Evolutionary conservation across 1,140 invertebrate species (phyloP).

Genomic region (Brachionus calyciflorus): DNA sequence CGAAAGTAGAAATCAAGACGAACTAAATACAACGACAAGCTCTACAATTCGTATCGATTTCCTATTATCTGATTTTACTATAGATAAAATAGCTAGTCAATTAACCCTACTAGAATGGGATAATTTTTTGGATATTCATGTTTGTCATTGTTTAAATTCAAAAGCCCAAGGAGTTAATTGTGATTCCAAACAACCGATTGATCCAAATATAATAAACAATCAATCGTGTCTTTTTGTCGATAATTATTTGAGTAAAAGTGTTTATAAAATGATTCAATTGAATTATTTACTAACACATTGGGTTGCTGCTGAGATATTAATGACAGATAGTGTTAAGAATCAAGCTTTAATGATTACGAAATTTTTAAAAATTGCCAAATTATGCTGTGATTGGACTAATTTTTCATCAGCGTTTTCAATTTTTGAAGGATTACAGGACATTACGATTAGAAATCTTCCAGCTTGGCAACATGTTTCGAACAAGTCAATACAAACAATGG

Average conservation of each 20-base stretch:
- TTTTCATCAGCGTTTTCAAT: conserved; percentile 42
- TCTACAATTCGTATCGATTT: neutral
- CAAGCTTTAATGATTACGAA: conserved; percentile 21
- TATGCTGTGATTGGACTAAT: conserved; percentile 9
- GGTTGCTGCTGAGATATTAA: conserved; percentile 33
- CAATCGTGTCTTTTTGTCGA: conserved; percentile 26
- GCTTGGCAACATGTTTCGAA: conserved; percentile 26
- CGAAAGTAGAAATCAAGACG: neutral
- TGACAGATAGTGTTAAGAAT: conserved; percentile 6
- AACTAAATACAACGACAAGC: neutral
- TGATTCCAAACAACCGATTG: conserved; percentile 36
- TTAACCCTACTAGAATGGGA: conserved; percentile 43
- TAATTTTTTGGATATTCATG: conserved; percentile 46
- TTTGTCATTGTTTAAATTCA: conserved; percentile 38
- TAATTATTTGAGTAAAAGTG: conserved; percentile 40
- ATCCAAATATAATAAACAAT: conserved; percentile 27
- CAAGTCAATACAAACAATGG: neutral
- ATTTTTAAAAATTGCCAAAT: conserved; percentile 39
- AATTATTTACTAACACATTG: conserved; percentile 44
- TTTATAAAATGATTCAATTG: conserved; percentile 47
- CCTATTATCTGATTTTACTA: conserved; percentile 5
- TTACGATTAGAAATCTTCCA: conserved; percentile 31
- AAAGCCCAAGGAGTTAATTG: conserved; percentile 45
- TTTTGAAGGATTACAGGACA: conserved; percentile 18
- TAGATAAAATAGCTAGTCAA: conserved; percentile 38